Evolutionary conservation across 2,113 vertebrate genomes (phyloP), one percentile per base, ranked within the genome.

Genomic region (Halichoerus grypus): DNA sequence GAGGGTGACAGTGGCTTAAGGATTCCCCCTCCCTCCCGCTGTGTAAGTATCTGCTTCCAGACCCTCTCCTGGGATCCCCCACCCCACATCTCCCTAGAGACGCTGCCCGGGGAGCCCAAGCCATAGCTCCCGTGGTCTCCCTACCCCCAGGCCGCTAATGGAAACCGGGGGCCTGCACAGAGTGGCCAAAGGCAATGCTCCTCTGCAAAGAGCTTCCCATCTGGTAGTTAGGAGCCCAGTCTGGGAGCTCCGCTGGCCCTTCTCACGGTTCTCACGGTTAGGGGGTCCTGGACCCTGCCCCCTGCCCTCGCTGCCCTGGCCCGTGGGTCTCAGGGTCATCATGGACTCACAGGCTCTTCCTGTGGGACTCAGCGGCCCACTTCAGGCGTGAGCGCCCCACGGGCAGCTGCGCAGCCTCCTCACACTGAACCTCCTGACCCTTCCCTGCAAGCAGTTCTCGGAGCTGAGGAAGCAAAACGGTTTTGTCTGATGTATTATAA

Each of bases 351-450:
- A 14, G 1, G 18, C 51, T 19, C 63, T 83, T 36, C 28, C 5
- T 16, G 63, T 7, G n/a, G n/a, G 16, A 24, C 3, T n/a, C 61
- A 5, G 46, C 1, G 1, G 0, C 33, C 15, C 0, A 15, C 24
- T 39, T 55, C 86, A 31, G 21, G 36, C 71, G 14, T 9, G 8
- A 5, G 28, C 0, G 55, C 7, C 10, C 15, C 61, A 11, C 28
- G 22, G 5, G 53, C 51, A 26, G 51, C 5, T 0, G 4, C 6
- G 6, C 22, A 0, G 5, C 26, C 81, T 55, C 55, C 59, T 63
- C 77, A 63, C 16, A 53, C 3, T 12, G 67, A 39, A 24, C 11
- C 63, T 39, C 39, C 96, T 22, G 24, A 8, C 39, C 19, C 1
- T 51, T 72, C 33, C 42, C 36, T 28, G n/a, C 1, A 4, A 15